Evolutionary conservation across 2,888 invertebrate species (phyloP).

Genomic region (Brachylomia viminalis): DNA sequence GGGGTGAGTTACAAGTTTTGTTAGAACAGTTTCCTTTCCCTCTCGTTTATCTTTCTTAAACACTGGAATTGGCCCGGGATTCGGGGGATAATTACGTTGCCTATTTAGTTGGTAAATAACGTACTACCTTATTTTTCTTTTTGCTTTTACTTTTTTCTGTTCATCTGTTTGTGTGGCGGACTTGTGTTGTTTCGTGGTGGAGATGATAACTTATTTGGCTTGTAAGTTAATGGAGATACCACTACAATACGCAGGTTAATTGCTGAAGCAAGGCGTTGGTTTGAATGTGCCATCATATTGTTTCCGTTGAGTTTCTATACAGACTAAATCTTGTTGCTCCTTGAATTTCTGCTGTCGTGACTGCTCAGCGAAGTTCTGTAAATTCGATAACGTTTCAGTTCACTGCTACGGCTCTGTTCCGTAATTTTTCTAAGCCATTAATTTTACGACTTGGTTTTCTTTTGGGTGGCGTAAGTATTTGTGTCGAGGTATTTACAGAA

Average conservation of each 20-base stretch:
- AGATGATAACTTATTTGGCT: constrained; percentile 24
- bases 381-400: constrained; percentile 59
- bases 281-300: constrained; percentile 22
- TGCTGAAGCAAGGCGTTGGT: constrained; percentile 11
- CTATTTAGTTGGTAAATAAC: constrained; percentile 84
- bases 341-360: constrained; percentile 52
- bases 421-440: constrained; percentile 54
- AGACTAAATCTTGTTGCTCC: constrained; percentile 45
- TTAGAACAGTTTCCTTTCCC: constrained; percentile 85
- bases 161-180: constrained; percentile 53
- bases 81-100: constrained; percentile 87
- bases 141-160: constrained; percentile 69
- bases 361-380: constrained; percentile 47
- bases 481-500: constrained; percentile 36
- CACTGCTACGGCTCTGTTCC: constrained; percentile 33
- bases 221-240: constrained; percentile 18
- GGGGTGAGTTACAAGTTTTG: constrained; percentile 82
- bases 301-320: constrained; percentile 42
- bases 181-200: constrained; percentile 49
- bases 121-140: constrained; percentile 76
- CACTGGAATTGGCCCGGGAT: constrained; percentile 88
- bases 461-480: constrained; percentile 29
- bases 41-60: constrained; percentile 90
- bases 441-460: constrained; percentile 53
- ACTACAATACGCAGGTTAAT: constrained; percentile 31